Percentiles rank a stretch among this genome's conserved stretches.
These are phyloP conservation scores for Andrena praecox DNA, from an alignment of 2,888 invertebrate genomes.

Conservation along the genomic window DNA sequence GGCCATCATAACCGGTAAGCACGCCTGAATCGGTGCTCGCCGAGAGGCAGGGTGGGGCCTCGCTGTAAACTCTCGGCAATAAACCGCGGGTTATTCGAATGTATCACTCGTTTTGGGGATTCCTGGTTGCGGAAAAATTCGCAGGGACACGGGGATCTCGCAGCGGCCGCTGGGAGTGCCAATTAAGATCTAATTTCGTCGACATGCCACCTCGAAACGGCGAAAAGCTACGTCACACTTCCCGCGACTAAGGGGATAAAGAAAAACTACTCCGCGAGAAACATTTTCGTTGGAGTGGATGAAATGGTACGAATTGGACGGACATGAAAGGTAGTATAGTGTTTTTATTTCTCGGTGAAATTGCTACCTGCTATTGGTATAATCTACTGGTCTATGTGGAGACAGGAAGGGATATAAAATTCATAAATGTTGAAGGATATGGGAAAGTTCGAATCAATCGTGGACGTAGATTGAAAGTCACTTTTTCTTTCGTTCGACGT, in stretches of 20 bases:
- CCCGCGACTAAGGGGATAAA: not conserved
- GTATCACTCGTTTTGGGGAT: not conserved
- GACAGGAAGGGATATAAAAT: too few relatives aligned
- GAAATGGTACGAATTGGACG: not conserved
- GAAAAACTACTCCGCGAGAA: not conserved
- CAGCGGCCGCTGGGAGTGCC: not conserved
- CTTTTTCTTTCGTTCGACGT: too few relatives aligned
- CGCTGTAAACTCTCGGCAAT: constrained; percentile 15
- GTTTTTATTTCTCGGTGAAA: not conserved
- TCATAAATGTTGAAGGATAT: too few relatives aligned
- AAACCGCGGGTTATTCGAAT: constrained; percentile 6
- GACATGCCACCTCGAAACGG: not conserved
- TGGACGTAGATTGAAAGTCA: too few relatives aligned
- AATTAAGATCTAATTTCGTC: not conserved
- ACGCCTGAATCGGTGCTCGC: not conserved
- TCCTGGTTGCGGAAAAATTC: not conserved
- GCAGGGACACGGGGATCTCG: not conserved
- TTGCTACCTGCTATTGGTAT: too few relatives aligned
- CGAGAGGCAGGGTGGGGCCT: not conserved
- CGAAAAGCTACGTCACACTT: not conserved
- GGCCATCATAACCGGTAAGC: constrained; percentile 14
- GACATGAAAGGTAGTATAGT: not conserved
- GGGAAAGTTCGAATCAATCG: too few relatives aligned
- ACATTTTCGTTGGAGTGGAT: not conserved
- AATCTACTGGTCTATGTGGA: too few relatives aligned